Percentiles rank a stretch among this genome's conserved stretches.
Evolutionary conservation across 2,797 vertebrate species (phyloP).

Genomic region (Trachurus trachurus): DNA sequence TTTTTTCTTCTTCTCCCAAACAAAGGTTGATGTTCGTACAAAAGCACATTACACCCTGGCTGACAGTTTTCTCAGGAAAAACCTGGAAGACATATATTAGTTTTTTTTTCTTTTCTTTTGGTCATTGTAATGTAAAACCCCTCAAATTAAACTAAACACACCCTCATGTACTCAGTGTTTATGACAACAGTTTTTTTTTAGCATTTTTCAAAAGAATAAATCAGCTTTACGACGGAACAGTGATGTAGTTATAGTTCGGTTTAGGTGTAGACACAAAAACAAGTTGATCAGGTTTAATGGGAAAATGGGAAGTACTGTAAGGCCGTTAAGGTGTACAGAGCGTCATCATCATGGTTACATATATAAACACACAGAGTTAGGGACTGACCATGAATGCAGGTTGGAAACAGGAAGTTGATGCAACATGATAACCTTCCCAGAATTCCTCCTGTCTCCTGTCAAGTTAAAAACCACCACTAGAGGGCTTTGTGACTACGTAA

Average conservation of each 20-base stretch:
- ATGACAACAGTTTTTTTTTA: neutral
- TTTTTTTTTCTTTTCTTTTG: neutral
- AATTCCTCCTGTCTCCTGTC: neutral
- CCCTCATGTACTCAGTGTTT: neutral
- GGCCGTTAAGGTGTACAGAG: neutral
- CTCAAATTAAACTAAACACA: neutral
- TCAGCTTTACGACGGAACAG: neutral
- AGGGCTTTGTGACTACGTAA: neutral
- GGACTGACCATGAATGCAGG: neutral
- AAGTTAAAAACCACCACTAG: neutral
- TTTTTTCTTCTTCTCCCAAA: constrained; percentile 2
- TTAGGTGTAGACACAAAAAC: neutral
- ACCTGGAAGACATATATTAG: neutral
- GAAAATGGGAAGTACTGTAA: neutral
- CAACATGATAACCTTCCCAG: neutral
- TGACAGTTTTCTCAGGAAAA: constrained; percentile 6
- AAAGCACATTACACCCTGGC: neutral
- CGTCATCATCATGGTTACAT: neutral
- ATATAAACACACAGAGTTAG: neutral
- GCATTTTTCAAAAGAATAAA: neutral
- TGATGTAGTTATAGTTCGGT: neutral
- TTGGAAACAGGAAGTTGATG: neutral
- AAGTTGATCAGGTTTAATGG: fast-evolving
- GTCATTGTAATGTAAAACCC: neutral
- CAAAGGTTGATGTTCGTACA: neutral